These are phyloP conservation scores for Sphenopsis melanotis DNA, from an alignment of 2,797 vertebrate species.

Conservation along the genomic window DNA sequence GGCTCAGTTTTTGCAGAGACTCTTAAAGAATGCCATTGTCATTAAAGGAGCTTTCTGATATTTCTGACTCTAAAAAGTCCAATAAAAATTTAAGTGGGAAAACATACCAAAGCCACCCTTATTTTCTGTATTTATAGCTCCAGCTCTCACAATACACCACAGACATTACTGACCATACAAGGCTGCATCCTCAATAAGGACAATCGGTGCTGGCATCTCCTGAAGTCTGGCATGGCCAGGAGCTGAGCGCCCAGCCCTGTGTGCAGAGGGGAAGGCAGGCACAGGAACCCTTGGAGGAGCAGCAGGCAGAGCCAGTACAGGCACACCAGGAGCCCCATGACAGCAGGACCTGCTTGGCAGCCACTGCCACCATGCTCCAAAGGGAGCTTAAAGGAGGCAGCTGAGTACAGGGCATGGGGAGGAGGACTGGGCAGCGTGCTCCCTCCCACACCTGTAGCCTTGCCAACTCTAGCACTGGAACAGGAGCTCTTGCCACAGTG, in stretches of 20 bases:
- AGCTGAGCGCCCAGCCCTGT: neutral
- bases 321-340: accelerated
- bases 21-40: neutral
- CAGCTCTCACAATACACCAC: neutral
- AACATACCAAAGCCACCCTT: neutral
- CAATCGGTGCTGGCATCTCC: neutral
- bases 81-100: neutral
- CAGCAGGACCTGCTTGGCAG: neutral
- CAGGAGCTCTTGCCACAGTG: neutral
- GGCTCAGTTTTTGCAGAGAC: neutral
- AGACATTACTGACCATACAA: neutral
- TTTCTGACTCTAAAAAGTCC: neutral
- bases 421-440: neutral
- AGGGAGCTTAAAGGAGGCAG: neutral
- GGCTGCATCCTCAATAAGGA: neutral
- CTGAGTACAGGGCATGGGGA: neutral
- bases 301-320: neutral
- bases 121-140: neutral
- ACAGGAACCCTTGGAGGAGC: neutral
- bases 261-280: neutral
- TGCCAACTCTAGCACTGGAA: neutral
- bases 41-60: neutral
- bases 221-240: neutral
- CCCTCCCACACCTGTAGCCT: neutral
- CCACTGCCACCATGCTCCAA: neutral